Evolutionary conservation across 2,888 invertebrate species (phyloP).

Genomic region (Parapristionchus giblindavisi): DNA sequence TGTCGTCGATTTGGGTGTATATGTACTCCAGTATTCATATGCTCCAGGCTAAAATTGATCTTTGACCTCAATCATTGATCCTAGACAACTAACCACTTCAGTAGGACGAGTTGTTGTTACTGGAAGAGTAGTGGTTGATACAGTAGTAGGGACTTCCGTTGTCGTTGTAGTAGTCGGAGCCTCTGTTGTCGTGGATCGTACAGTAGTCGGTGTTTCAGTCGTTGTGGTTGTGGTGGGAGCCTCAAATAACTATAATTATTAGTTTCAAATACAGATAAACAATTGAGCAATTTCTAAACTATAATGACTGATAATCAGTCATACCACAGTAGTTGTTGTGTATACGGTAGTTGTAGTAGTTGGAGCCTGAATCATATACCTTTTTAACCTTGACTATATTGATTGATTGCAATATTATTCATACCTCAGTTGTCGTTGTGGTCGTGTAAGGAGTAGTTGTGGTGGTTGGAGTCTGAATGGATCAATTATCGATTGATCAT

Average conservation of each 20-base stretch:
- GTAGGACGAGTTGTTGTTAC: too few relatives aligned
- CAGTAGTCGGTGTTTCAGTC: slow-evolving; percentile 1
- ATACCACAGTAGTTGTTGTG: background rate
- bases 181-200: background rate
- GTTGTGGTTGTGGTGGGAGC: slow-evolving; percentile 3
- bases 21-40: background rate
- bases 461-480: slow-evolving; percentile 12
- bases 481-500: background rate
- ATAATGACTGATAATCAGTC: too few relatives aligned
- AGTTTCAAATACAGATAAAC: too few relatives aligned
- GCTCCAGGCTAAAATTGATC: too few relatives aligned
- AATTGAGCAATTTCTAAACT: too few relatives aligned
- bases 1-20: background rate
- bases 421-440: background rate
- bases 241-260: too few relatives aligned
- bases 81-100: too few relatives aligned
- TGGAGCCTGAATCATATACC: background rate
- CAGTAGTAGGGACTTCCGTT: too few relatives aligned
- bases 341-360: background rate
- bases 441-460: background rate
- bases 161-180: background rate
- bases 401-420: background rate
- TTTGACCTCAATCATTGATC: too few relatives aligned
- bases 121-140: too few relatives aligned
- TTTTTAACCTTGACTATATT: background rate